Percentiles rank a stretch among this genome's conserved stretches.
Conservation (phyloP, 1,140 invertebrate genomes). For the Saccostrea glomerata region DNA sequence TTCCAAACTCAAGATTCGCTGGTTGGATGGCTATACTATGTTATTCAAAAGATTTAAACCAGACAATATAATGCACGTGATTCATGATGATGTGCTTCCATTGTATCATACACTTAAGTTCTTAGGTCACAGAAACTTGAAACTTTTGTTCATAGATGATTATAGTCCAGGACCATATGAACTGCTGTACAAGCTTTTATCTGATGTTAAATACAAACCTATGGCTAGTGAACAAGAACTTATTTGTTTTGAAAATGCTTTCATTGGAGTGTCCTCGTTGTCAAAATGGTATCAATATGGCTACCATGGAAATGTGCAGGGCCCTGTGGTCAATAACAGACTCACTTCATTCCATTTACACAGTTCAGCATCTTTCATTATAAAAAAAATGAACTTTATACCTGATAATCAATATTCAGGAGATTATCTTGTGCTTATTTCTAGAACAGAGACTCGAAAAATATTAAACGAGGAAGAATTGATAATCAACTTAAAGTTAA, state of each 20-base stretch:
- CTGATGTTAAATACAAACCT: constrained; percentile 59
- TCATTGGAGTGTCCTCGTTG: constrained; percentile 77
- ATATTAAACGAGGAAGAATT: constrained; percentile 81
- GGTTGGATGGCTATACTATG: constrained; percentile 62
- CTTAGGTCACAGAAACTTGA: constrained; percentile 46
- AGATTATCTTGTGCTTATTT: constrained; percentile 75
- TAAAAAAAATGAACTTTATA: constrained; percentile 51
- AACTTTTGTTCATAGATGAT: constrained; percentile 70
- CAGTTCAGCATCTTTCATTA: constrained; percentile 57
- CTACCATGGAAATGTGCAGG: constrained; percentile 78
- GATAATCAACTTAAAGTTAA: constrained; percentile 59
- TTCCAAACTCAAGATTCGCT: constrained; percentile 50
- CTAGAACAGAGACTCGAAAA: constrained; percentile 78
- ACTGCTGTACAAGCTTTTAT: constrained; percentile 70
- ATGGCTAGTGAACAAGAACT: constrained; percentile 52
- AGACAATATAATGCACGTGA: constrained; percentile 83
- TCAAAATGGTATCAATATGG: constrained; percentile 82
- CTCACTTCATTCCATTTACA: constrained; percentile 61
- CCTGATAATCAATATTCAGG: constrained; percentile 45
- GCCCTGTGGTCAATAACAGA: constrained; percentile 69
- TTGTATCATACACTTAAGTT: constrained; percentile 77
- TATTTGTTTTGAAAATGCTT: constrained; percentile 78
- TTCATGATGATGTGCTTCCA: constrained; percentile 83
- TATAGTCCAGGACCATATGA: constrained; percentile 60
- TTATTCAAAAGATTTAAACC: constrained; percentile 80